These are phyloP conservation scores for Radopholus similis DNA, from an alignment of 1,140 invertebrate species.

Conservation along the genomic window DNA sequence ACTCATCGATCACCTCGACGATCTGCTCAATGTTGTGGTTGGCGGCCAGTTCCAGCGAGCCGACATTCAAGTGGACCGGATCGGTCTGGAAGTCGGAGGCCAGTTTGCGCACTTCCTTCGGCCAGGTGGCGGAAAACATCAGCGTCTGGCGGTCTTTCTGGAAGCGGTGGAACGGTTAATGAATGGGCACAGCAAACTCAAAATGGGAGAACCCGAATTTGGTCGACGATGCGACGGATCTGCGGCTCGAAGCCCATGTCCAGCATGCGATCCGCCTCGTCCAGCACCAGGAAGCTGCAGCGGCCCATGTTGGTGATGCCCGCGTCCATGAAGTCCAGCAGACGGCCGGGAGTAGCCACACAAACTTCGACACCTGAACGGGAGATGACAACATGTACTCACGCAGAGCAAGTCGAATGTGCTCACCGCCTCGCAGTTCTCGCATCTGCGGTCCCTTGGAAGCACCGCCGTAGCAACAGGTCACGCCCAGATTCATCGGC, in stretches of 20 bases:
- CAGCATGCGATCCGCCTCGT: constrained; percentile 97
- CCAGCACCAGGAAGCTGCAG: constrained; percentile 88
- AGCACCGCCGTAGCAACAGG: constrained; percentile 90
- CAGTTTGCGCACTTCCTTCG: constrained; percentile 85
- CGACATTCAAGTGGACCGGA: constrained; percentile 89
- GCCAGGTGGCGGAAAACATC: constrained; percentile 99
- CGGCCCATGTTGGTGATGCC: constrained; percentile 81
- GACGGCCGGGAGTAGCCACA: constrained; percentile 85
- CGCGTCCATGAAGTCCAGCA: constrained; percentile 89
- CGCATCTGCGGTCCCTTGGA: constrained; percentile 78
- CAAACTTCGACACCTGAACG: constrained; percentile 90
- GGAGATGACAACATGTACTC: neutral
- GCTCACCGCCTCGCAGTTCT: constrained; percentile 78
- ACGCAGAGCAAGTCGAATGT: constrained; percentile 72
- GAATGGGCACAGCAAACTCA: neutral
- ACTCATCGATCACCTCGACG: constrained; percentile 50
- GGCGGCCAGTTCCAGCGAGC: constrained; percentile 83
- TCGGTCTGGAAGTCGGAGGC: constrained; percentile 88
- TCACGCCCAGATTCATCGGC: constrained; percentile 76
- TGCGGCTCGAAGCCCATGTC: constrained; percentile 99
- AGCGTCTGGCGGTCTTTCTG: constrained; percentile 82
- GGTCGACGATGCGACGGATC: constrained; percentile 90
- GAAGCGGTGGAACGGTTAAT: neutral
- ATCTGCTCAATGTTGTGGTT: constrained; percentile 84
- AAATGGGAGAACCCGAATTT: constrained; percentile 69